A percentile compares a stretch with the other conserved stretches of the same genome.
These are phyloP conservation scores for Nothoprocta perdicaria DNA, from an alignment of 2,113 vertebrate species.

Conservation along the genomic window DNA sequence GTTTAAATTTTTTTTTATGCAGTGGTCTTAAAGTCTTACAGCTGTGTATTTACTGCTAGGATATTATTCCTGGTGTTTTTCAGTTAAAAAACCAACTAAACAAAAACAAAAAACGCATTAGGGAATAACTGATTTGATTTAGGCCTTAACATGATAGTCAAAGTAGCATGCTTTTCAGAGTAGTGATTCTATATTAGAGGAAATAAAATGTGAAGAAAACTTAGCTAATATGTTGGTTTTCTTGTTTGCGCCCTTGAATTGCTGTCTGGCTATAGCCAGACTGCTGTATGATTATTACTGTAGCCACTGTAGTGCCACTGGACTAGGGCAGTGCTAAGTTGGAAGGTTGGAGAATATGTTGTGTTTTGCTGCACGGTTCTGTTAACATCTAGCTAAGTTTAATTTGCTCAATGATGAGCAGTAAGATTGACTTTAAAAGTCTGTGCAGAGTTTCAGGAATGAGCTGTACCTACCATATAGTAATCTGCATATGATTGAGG, in stretches of 20 bases:
- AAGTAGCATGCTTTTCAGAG: constrained; percentile 43
- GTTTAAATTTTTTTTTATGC: constrained; percentile 36
- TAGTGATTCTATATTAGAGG: constrained; percentile 20
- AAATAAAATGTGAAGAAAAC: constrained; percentile 45
- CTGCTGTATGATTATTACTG: constrained; percentile 4
- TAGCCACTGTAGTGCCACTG: constrained; percentile 31
- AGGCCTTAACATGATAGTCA: constrained; percentile 16
- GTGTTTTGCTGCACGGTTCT: constrained; percentile 47
- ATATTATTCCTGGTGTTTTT: constrained; percentile 41
- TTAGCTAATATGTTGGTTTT: constrained; percentile 42
- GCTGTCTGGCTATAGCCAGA: constrained; percentile 11
- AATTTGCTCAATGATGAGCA: not conserved
- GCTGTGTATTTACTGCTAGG: constrained; percentile 22
- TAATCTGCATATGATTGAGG: constrained; percentile 75
- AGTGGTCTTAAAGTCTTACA: constrained; percentile 64
- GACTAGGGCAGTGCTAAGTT: constrained; percentile 5
- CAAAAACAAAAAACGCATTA: not conserved
- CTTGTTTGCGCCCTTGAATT: constrained; percentile 35
- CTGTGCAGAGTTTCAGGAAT: constrained; percentile 52
- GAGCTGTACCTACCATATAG: constrained; percentile 73
- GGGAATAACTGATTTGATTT: constrained; percentile 50
- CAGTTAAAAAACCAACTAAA: not conserved
- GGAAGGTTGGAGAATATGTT: constrained; percentile 2
- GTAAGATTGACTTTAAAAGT: constrained; percentile 9
- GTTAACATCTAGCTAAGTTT: constrained; percentile 5